Base-by-base conservation (phyloP, 2,888 invertebrate genomes). In the Limulus polyphemus region DNA sequence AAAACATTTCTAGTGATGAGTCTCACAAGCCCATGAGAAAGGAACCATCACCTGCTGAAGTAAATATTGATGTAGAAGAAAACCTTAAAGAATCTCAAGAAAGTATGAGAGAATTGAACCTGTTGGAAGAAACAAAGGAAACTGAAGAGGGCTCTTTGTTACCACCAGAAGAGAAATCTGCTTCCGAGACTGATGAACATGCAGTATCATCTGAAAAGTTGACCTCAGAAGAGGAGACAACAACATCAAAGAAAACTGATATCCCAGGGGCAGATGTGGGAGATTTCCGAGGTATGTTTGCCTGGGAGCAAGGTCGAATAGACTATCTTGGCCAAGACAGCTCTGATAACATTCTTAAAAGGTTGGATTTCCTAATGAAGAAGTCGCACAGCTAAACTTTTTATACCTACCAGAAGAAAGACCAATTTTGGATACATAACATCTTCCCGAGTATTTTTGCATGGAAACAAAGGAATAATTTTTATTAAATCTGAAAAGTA, bases 281-380 rank as follows among this genome's bases (percentile, higher is more conserved):
- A 4, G 65, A 70, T 58, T 70, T 64, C 52, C 59, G 61, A 46
- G 68, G 62, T 9, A 66, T 66, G 66, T 59, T 58, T 11, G 80
- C 85, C 56, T 81, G 81, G 81, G 81, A 81, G 66, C 73, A 88
- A 59, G 98, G 98, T 60, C 87, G 90, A 73, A 90, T 95, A 65
- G 99, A 99, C 77, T 99, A 95, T 77, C 78, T 90, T 81, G 98
- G 98, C 49, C 84, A 84, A 60, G 98, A 98, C 77, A 87, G 92
- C 51, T 98, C 97, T 74, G 90, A 88, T 60, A 95, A 95, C 77
- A 97, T 99, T 74, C 90, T 91, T 88, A 87, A 85, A 70, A 91
- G 69, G 11, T 59, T 70, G n/a, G 16, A 16, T 11, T 54, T 17
- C 32, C 32, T 54, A 17, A 54, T 54, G 54, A 54, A 54, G 16